phyloP scores from a whole-genome alignment of 2,113 vertebrate genomes.

The Gymnobelideus leadbeateri region DNA sequence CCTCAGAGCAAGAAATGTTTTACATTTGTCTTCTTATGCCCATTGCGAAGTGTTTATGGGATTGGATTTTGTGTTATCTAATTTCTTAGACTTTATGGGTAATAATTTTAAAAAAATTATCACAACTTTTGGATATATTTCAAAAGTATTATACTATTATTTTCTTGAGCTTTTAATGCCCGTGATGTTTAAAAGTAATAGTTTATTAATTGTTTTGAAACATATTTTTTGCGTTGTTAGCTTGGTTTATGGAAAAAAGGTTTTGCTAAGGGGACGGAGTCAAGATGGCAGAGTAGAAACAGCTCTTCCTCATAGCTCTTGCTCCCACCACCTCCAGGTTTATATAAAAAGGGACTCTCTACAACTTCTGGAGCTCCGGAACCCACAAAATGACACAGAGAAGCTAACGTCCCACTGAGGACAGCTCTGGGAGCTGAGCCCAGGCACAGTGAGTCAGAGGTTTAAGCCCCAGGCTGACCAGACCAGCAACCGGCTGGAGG shows the following conservation, averaged over 20 bases:
- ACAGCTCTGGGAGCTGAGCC: too few relatives aligned
- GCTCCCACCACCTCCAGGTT: too few relatives aligned
- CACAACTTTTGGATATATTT: not conserved
- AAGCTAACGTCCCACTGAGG: too few relatives aligned
- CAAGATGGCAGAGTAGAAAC: too few relatives aligned
- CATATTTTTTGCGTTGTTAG: not conserved
- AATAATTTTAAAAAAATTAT: not conserved
- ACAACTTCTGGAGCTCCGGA: too few relatives aligned
- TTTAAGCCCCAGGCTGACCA: too few relatives aligned
- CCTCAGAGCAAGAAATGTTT: not conserved
- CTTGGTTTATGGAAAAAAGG: not conserved
- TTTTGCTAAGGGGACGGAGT: not conserved
- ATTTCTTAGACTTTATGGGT: not conserved
- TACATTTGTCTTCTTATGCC: not conserved
- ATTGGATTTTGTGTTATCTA: not conserved
- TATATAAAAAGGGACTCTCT: too few relatives aligned
- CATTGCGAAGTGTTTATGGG: too few relatives aligned
- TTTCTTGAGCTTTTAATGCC: not conserved
- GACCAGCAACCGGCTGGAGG: too few relatives aligned
- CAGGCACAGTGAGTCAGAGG: too few relatives aligned
- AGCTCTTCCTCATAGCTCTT: too few relatives aligned
- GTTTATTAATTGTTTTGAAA: not conserved
- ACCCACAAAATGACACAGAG: too few relatives aligned
- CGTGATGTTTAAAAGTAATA: not conserved
- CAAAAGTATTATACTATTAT: not conserved